phyloP scores from a whole-genome alignment of 2,797 vertebrate species.

The Danio albolineatus region DNA sequence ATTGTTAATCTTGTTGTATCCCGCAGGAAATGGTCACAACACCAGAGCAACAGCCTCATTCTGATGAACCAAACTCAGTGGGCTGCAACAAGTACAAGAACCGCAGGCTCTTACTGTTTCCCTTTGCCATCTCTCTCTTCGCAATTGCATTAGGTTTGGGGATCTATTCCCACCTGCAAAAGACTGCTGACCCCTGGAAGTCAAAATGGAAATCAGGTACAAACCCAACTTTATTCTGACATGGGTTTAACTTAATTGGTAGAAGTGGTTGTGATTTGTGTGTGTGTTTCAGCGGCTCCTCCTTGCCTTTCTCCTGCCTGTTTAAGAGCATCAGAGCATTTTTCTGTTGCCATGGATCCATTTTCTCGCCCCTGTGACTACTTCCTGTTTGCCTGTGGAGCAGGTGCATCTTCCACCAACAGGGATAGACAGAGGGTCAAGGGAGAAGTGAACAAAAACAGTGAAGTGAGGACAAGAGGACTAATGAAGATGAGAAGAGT shows the following conservation, averaged over 20 bases:
- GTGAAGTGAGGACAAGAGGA: slow-evolving; percentile 19
- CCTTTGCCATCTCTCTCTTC: slow-evolving; percentile 63
- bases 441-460: slow-evolving; percentile 42
- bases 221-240: background rate
- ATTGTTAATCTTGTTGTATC: background rate
- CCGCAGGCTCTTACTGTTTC: slow-evolving; percentile 56
- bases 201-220: slow-evolving; percentile 24
- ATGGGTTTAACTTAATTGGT: background rate
- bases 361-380: slow-evolving; percentile 87
- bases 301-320: slow-evolving; percentile 78
- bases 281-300: slow-evolving; percentile 59
- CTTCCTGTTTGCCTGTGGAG: slow-evolving; percentile 83
- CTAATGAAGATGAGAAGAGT: slow-evolving; percentile 41
- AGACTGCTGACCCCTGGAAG: slow-evolving; percentile 1
- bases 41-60: slow-evolving; percentile 30
- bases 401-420: slow-evolving; percentile 53
- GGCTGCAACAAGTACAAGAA: slow-evolving; percentile 57
- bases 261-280: background rate
- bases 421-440: slow-evolving; percentile 63
- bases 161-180: slow-evolving; percentile 57
- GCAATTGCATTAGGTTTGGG: slow-evolving; percentile 64
- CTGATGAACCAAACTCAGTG: slow-evolving; percentile 49
- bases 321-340: slow-evolving; percentile 69
- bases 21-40: slow-evolving; percentile 31
- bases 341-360: slow-evolving; percentile 79